Evolutionary conservation across 2,113 vertebrate species (phyloP).

Genomic region (Camelus bactrianus): DNA sequence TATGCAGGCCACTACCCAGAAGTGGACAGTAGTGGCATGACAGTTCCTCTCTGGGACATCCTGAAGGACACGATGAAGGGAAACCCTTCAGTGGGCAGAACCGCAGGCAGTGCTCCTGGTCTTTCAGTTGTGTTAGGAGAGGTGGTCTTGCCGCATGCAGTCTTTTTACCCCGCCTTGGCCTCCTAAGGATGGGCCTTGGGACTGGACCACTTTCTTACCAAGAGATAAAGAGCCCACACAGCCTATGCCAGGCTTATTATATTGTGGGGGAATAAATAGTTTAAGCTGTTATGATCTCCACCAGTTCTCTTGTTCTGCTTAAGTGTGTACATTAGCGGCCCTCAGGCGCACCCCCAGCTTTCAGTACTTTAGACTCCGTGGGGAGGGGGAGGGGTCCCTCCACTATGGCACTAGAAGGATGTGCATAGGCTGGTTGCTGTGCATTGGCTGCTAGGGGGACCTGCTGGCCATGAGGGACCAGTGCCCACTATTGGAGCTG

Average conservation of each 20-base stretch:
- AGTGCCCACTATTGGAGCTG: background rate
- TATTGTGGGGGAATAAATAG: background rate
- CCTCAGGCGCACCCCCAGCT: background rate
- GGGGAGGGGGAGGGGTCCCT: too few relatives aligned
- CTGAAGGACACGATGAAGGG: background rate
- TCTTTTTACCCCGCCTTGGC: background rate
- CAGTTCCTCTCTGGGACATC: background rate
- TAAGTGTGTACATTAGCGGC: background rate
- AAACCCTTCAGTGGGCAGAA: background rate
- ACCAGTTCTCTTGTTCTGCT: background rate
- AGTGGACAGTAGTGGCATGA: background rate
- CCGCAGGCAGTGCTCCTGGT: background rate
- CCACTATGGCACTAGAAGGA: background rate
- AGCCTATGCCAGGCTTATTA: background rate
- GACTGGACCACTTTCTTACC: background rate
- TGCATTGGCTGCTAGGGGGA: background rate
- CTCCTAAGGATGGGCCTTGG: background rate
- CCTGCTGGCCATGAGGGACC: background rate
- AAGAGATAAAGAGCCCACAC: background rate
- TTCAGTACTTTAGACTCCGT: background rate
- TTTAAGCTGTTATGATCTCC: background rate
- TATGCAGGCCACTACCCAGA: background rate
- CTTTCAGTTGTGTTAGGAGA: background rate
- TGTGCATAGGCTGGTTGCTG: background rate
- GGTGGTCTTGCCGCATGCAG: background rate